A percentile compares a stretch with the other conserved stretches of the same genome.
Evolutionary conservation across 2,888 invertebrate species (phyloP).

Genomic region (Galeruca laticollis): DNA sequence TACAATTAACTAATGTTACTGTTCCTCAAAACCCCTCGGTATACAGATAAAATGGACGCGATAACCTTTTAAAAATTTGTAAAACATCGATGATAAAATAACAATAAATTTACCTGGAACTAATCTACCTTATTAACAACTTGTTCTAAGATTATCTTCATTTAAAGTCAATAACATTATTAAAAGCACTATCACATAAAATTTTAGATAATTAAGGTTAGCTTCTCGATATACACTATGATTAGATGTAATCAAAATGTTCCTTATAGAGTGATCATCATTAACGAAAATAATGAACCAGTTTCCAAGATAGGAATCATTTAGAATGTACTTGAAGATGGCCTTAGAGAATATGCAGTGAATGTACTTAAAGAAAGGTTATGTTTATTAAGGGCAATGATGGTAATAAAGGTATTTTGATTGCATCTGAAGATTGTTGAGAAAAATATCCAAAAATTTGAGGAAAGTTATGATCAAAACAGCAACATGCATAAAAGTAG

Average conservation of each 20-base stretch:
- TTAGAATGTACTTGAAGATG: not conserved
- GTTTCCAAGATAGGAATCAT: slow-evolving; percentile 3
- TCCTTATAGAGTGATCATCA: slow-evolving; percentile 10
- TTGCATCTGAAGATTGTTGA: slow-evolving; percentile 1
- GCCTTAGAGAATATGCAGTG: not conserved
- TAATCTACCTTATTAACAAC: slow-evolving; percentile 15
- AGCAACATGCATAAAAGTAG: too few relatives aligned
- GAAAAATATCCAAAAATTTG: slow-evolving; percentile 7
- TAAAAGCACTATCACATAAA: slow-evolving; percentile 6
- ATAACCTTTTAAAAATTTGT: not conserved
- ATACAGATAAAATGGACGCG: too few relatives aligned
- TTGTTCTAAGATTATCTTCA: not conserved
- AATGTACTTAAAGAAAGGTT: slow-evolving; percentile 5
- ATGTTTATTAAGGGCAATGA: not conserved
- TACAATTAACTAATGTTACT: too few relatives aligned
- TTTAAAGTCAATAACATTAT: slow-evolving; percentile 1
- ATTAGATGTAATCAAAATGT: slow-evolving; percentile 16
- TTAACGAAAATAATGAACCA: slow-evolving; percentile 14
- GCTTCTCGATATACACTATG: slow-evolving; percentile 19
- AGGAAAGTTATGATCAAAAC: too few relatives aligned
- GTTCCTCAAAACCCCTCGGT: too few relatives aligned
- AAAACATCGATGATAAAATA: slow-evolving; percentile 1
- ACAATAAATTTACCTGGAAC: not conserved
- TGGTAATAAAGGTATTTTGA: slow-evolving; percentile 1
- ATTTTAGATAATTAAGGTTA: slow-evolving; percentile 14